Base-by-base conservation (phyloP, 2,888 invertebrate genomes). In the Heliothis peltigera region DNA sequence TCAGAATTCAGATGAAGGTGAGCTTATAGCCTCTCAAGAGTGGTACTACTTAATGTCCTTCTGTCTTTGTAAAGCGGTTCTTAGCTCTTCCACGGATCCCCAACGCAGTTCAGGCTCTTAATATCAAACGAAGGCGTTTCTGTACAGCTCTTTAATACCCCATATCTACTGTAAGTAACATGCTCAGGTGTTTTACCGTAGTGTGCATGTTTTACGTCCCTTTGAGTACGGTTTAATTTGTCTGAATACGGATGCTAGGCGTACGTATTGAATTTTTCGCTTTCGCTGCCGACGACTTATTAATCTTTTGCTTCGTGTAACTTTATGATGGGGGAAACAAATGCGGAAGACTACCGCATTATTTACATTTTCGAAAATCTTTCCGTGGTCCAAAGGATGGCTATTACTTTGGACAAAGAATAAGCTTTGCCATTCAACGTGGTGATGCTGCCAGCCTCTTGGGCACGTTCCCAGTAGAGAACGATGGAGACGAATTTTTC, bases 91-190 rank as follows among this genome's bases (percentile, higher is more conserved):
- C 15, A 35, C 12, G 15, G 35, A 35, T 15, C 35, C 35, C 35
- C 15, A 35, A 79, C 79, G 79, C 77, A 63, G 75, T 70, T 75
- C 47, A 35, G 49, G 64, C 71, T 72, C 66, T 74, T 69, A 67
- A 78, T 76, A 71, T 78, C 75, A 79, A 77, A 82, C 71, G 77
- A 67, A 75, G 78, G 75, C 80, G 78, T 74, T 79, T 79, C 52
- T 78, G 59, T 61, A 67, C 46, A 63, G 66, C 55, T 64, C 64
- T 80, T 78, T 69, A 59, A 70, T 76, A 67, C 71, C 51, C 49
- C 47, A 32, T 73, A 65, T 65, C 64, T 65, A 58, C 64, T 35
- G 47, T 44, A 49, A 65, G 61, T 57, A 60, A 56, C 54, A 57
- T 54, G 54, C 28, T 61, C 55, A 51, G 54, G 59, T 68, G 52